phyloP scores from a whole-genome alignment of 2,797 vertebrate species.

The Adrianichthys oophorus region DNA sequence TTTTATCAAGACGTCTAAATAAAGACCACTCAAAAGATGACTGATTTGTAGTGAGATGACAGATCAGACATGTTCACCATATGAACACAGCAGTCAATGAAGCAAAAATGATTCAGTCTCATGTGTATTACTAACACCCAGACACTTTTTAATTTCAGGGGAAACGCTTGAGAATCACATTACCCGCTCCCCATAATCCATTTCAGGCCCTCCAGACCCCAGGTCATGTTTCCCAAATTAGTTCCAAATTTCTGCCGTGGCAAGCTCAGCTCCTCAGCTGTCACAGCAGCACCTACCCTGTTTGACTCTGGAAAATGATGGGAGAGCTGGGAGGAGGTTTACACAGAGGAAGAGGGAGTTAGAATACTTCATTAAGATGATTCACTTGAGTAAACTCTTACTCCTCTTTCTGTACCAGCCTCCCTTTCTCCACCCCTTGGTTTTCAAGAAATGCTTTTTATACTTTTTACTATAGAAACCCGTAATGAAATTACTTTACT shows the following conservation, averaged over 20 bases:
- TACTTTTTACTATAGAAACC: too few relatives aligned
- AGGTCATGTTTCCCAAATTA: conserved; percentile 68
- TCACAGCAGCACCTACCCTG: conserved; percentile 48
- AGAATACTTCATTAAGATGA: conserved; percentile 64
- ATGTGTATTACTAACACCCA: conserved; percentile 55
- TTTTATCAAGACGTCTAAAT: background rate
- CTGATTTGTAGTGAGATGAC: background rate
- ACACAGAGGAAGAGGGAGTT: conserved; percentile 37
- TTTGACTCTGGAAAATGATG: conserved; percentile 17
- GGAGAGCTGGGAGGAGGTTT: conserved; percentile 21
- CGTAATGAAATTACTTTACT: too few relatives aligned
- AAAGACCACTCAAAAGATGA: background rate
- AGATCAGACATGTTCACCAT: conserved; percentile 20
- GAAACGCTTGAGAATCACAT: conserved; percentile 62
- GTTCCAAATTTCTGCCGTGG: conserved; percentile 48
- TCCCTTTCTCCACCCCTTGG: conserved; percentile 20
- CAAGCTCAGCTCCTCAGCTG: conserved; percentile 28
- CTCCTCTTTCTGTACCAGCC: conserved; percentile 9
- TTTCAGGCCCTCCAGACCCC: conserved; percentile 54
- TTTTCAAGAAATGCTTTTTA: too few relatives aligned
- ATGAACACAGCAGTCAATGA: conserved; percentile 33
- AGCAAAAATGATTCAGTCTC: conserved; percentile 60
- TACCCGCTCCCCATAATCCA: conserved; percentile 53
- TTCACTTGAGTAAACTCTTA: conserved; percentile 46
- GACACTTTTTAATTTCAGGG: conserved; percentile 53